phyloP scores from a whole-genome alignment of 2,888 invertebrate genomes.

The Thereva unica region DNA sequence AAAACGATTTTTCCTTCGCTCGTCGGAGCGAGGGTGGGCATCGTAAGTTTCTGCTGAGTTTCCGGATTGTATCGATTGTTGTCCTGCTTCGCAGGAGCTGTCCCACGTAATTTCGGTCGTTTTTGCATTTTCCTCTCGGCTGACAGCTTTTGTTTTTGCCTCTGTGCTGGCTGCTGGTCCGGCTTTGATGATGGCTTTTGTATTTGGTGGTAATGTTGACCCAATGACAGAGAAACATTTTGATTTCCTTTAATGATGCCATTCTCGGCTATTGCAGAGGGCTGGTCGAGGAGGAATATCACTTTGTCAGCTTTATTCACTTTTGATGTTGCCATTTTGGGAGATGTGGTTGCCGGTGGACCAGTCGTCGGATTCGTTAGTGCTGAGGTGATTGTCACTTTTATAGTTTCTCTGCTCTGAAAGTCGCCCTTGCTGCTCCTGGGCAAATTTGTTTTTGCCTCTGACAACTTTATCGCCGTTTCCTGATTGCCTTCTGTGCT shows the following conservation, averaged over 20 bases:
- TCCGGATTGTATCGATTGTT: slow-evolving; percentile 36
- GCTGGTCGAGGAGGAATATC: slow-evolving; percentile 25
- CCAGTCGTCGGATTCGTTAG: slow-evolving; percentile 43
- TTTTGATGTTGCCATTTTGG: slow-evolving; percentile 42
- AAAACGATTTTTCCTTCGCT: slow-evolving; percentile 21
- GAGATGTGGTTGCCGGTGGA: slow-evolving; percentile 49
- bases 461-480: too few relatives aligned
- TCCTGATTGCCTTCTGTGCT: too few relatives aligned
- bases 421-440: slow-evolving; percentile 26
- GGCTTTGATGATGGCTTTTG: slow-evolving; percentile 11
- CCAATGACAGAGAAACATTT: slow-evolving; percentile 35
- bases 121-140: slow-evolving; percentile 20
- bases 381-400: slow-evolving; percentile 9
- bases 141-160: slow-evolving; percentile 33
- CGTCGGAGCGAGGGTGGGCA: slow-evolving; percentile 17
- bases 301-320: slow-evolving; percentile 41
- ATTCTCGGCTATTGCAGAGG: slow-evolving; percentile 37
- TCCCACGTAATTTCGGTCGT: slow-evolving; percentile 10
- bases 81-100: slow-evolving; percentile 8
- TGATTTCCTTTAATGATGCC: slow-evolving; percentile 39
- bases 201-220: slow-evolving; percentile 33
- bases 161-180: slow-evolving; percentile 21
- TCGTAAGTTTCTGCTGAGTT: slow-evolving; percentile 37
- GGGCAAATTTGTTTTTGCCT: background rate
- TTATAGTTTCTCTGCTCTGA: slow-evolving; percentile 33